Base-by-base conservation (phyloP, 2,888 invertebrate genomes). In the Melanotus villosus region DNA sequence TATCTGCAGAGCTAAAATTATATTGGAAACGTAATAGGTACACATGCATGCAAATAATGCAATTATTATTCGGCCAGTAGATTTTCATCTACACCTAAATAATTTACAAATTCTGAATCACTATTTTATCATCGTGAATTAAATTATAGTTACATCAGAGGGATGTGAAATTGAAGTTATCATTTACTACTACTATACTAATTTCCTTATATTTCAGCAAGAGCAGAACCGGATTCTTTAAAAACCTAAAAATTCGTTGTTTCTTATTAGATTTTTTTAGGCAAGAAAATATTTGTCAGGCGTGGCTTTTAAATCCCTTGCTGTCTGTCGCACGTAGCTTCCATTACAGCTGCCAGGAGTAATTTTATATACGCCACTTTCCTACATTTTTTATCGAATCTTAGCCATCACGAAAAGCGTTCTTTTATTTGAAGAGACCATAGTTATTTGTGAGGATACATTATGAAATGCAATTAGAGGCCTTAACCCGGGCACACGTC, bases 401-500 rank as follows among this genome's bases (percentile, higher is more conserved):
- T 12, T 47, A n/a, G 47, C 23, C 19, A 4, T 23, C 6, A n/a
- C 4, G 4, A 12, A 47, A 23, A 47, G 19, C n/a, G 21, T 21
- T 19, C 12, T 12, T 47, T 23, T 10, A 43, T n/a, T 14, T 19
- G 23, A 47, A 19, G 43, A 18, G 47, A 47, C 47, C 26, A 7
- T 26, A 26, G 26, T 7, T 7, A 23, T 23, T 21, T 47, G n/a
- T n/a, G 47, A n/a, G n/a, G 21, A n/a, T 32, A 56, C 38, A 21
- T 56, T 38, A 38, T 23, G 38, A 21, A 56, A 56, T 21, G 36
- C 23, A 56, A 56, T 56, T 56, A 56, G 56, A 56, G 12, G 38
- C 36, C 36, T 56, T 56, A 36, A n/a, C 12, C 18, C 56, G 19
- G 36, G 18, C 36, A 36, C 38, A 10, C 38, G n/a, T n/a, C 16